Conservation (phyloP, 2,888 invertebrate species). For the Cybosia mesomella region DNA sequence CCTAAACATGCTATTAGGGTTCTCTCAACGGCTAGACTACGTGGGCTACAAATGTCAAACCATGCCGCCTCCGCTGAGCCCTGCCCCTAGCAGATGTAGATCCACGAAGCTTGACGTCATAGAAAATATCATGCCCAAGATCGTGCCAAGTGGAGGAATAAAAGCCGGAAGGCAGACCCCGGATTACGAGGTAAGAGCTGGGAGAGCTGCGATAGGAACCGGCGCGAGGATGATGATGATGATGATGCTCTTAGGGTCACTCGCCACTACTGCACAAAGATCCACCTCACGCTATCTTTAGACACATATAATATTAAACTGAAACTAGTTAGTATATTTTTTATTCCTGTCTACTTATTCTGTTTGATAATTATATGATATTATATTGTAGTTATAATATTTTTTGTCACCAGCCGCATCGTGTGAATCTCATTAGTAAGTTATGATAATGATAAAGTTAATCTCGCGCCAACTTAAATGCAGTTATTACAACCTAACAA, state of each 20-base stretch:
- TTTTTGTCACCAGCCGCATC: neutral
- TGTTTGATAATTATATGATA: neutral
- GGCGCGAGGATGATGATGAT: too few relatives aligned
- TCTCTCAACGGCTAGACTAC: too few relatives aligned
- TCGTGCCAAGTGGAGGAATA: too few relatives aligned
- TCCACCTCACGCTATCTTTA: neutral
- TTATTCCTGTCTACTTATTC: neutral
- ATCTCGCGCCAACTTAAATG: conserved; percentile 29
- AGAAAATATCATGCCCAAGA: too few relatives aligned
- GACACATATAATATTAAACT: neutral
- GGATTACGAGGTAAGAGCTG: too few relatives aligned
- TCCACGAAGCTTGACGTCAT: too few relatives aligned
- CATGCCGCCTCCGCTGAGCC: too few relatives aligned
- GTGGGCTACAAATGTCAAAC: too few relatives aligned
- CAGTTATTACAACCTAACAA: conserved; percentile 38
- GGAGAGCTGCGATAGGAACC: too few relatives aligned
- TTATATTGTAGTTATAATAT: neutral
- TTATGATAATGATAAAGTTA: conserved; percentile 18
- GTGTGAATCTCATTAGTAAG: conserved; percentile 17
- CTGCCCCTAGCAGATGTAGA: too few relatives aligned
- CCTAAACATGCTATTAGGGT: too few relatives aligned
- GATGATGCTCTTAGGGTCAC: neutral
- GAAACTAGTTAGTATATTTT: neutral
- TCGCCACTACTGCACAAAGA: neutral
- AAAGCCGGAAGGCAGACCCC: too few relatives aligned